Percentiles rank a stretch among this genome's conserved stretches.
phyloP scores from a whole-genome alignment of 2,797 vertebrate genomes.

The Sternarchorhynchus goeldii region DNA sequence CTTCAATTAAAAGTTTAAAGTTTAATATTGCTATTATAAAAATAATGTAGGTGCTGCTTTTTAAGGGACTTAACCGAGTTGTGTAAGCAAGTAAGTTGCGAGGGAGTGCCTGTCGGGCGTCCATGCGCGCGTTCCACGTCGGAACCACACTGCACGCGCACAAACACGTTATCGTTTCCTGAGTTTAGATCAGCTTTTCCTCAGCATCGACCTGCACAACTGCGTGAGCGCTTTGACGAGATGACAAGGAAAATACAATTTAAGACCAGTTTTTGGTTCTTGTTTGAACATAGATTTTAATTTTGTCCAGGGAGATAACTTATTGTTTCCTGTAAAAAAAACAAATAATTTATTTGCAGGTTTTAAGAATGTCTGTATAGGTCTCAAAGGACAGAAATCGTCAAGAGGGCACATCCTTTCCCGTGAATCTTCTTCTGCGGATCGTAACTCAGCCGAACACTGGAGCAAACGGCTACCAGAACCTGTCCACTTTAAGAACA shows the following conservation, averaged over 20 bases:
- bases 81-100: too few relatives aligned
- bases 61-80: too few relatives aligned
- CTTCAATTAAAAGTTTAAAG: too few relatives aligned
- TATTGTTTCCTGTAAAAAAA: too few relatives aligned
- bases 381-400: not conserved
- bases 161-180: too few relatives aligned
- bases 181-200: slow-evolving; percentile 12
- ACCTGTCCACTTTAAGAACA: not conserved
- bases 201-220: slow-evolving; percentile 13
- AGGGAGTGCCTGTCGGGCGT: too few relatives aligned
- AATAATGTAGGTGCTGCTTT: too few relatives aligned
- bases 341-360: too few relatives aligned
- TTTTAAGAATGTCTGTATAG: not conserved
- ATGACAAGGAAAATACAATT: not conserved
- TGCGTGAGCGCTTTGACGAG: not conserved
- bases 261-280: too few relatives aligned
- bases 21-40: too few relatives aligned
- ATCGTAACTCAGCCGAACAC: not conserved
- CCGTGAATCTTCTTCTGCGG: not conserved
- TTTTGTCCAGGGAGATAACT: not conserved
- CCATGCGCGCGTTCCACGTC: not conserved
- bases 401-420: not conserved
- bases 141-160: not conserved
- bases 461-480: not conserved
- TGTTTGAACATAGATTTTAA: not conserved